Conservation (phyloP, 2,888 invertebrate species). For the Torymus tubicola region DNA sequence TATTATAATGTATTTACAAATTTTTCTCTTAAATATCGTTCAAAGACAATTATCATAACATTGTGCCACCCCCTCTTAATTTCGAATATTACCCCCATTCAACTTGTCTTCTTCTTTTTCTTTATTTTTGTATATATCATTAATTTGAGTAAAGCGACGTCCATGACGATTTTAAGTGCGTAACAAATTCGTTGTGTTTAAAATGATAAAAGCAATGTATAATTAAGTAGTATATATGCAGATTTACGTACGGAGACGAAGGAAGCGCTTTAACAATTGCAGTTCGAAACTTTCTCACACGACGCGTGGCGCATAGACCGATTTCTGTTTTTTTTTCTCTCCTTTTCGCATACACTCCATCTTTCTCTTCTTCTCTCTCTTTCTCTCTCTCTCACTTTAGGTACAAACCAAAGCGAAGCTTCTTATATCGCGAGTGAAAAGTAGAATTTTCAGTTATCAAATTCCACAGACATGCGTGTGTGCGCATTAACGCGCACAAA, state of each 20-base stretch:
- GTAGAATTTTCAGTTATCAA: not conserved
- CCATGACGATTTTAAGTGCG: constrained; percentile 44
- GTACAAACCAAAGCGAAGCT: not conserved
- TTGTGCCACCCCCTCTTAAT: not conserved
- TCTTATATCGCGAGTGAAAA: not conserved
- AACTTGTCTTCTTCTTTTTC: not conserved
- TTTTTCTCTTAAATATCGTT: constrained; percentile 3
- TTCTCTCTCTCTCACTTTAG: no score
- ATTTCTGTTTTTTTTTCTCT: not conserved
- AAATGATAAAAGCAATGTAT: constrained; percentile 29
- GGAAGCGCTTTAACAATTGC: constrained; percentile 19
- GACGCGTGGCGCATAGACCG: constrained; percentile 33
- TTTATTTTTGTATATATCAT: not conserved
- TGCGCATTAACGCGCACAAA: no score
- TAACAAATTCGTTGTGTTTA: constrained; percentile 47
- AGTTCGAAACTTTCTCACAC: not conserved
- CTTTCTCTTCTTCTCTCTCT: no score
- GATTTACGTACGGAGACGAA: constrained; percentile 10
- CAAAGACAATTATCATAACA: not conserved
- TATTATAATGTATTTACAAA: constrained; percentile 45
- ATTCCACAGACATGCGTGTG: not conserved
- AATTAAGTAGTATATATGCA: not conserved
- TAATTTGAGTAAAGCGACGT: constrained; percentile 47
- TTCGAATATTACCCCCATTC: not conserved
- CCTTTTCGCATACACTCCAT: no score